Percentiles rank a stretch among this genome's conserved stretches.
These are phyloP conservation scores for Penaeus indicus DNA, from an alignment of 1,140 invertebrate species.

Conservation along the genomic window DNA sequence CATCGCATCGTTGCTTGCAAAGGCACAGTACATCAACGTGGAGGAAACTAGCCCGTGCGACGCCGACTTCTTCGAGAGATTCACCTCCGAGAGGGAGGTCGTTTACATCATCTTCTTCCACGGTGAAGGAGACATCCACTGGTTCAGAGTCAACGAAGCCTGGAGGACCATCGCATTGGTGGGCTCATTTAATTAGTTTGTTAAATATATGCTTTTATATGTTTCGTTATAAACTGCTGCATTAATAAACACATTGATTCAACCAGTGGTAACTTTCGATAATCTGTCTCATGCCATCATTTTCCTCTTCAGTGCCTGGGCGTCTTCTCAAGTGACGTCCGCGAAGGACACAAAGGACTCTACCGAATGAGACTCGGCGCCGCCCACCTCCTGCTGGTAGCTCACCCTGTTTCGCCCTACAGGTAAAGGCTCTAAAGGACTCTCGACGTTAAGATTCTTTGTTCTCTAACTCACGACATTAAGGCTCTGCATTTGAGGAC, in stretches of 20 bases:
- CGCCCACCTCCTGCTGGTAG: constrained; percentile 49
- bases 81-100: background rate
- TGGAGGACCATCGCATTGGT: constrained; percentile 32
- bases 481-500: too few relatives aligned
- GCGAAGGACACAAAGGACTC: constrained; percentile 49
- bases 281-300: background rate
- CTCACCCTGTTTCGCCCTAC: constrained; percentile 57
- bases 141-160: constrained; percentile 11
- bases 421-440: background rate
- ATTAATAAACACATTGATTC: too few relatives aligned
- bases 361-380: constrained; percentile 37
- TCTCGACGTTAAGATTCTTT: background rate
- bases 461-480: background rate
- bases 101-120: constrained; percentile 38
- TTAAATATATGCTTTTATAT: too few relatives aligned
- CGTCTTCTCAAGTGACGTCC: constrained; percentile 36
- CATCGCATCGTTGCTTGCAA: too few relatives aligned
- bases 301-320: constrained; percentile 40
- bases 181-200: background rate
- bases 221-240: too few relatives aligned
- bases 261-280: too few relatives aligned
- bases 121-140: background rate
- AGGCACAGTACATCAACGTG: background rate
- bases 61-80: background rate
- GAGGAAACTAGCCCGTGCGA: background rate